Conservation (phyloP, 2,113 vertebrate genomes). For the Trogon melanurus region DNA sequence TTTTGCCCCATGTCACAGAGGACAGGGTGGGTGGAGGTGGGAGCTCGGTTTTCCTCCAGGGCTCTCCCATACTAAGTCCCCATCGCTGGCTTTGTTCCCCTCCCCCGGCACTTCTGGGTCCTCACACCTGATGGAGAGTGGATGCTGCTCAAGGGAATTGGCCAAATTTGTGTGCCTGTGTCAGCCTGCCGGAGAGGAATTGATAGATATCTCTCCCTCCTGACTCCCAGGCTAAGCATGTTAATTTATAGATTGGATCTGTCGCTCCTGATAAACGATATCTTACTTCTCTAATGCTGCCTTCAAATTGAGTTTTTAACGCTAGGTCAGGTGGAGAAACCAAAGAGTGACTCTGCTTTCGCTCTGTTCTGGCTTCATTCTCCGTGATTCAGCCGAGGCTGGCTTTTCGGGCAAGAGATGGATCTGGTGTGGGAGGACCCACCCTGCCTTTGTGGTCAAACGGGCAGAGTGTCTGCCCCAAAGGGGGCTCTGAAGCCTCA, state of each 20-base stretch:
- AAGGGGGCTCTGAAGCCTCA: fast-evolving
- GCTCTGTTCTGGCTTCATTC: neutral
- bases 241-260: constrained; percentile 72
- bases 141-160: constrained; percentile 16
- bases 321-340: constrained; percentile 23
- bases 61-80: neutral
- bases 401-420: neutral
- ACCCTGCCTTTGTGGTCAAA: neutral
- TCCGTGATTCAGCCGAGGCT: neutral
- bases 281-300: constrained; percentile 51
- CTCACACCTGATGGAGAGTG: neutral
- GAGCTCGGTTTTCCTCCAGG: neutral
- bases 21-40: neutral
- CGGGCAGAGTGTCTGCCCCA: fast-evolving
- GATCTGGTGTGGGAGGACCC: neutral
- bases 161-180: constrained; percentile 29
- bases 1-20: neutral
- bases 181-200: constrained; percentile 19
- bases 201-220: constrained; percentile 56
- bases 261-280: constrained; percentile 62
- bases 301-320: constrained; percentile 70
- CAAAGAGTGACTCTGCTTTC: neutral
- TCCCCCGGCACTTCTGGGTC: neutral
- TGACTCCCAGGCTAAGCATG: constrained; percentile 42
- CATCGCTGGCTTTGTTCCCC: neutral